Evolutionary conservation across 2,888 invertebrate genomes (phyloP), one percentile per base, ranked within the genome.

Genomic region (Hirudinaria manillensis): DNA sequence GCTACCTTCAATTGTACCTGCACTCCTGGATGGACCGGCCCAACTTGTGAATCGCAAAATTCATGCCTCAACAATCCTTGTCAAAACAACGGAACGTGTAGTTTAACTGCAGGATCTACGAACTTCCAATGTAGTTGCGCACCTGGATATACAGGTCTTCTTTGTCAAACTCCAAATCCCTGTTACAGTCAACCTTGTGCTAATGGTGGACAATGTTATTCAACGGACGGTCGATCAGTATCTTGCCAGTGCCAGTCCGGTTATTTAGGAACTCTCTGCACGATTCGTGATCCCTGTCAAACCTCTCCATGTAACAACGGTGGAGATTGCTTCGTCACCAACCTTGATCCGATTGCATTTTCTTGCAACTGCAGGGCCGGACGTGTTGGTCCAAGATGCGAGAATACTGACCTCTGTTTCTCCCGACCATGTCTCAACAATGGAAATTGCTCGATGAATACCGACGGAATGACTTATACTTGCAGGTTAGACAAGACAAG

Each of bases 271-370:
- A 36, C 56, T 45, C 34, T 27, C 32, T 75, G 75, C 32, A 36
- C 38, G 10, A 53, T 51, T 24, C 6, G 24, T 7, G 19, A 61
- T 61, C 61, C 61, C 10, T 61, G 61, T 61, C 24, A 2, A 1
- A 21, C 61, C n/a, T 53, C 66, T 34, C 81, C 81, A 3, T 82
- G 82, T 75, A 73, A 71, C 34, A 81, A 81, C 74, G 78, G 78
- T 38, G 81, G 78, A 0, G 61, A 67, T 0, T 81, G 81, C 74
- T 6, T 27, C 19, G 56, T 68, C 21, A 45, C 27, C 10, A 27
- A 7, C 27, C 27, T 55, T 6, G 45, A 45, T 45, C 45, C 45
- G 45, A 45, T 45, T 10, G n/a, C 10, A 10, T 75, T 65, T 61
- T 66, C 61, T 27, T 79, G 78, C 70, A 38, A 53, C 29, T 82